phyloP scores from a whole-genome alignment of 2,113 vertebrate species.

The Arenaria interpres region DNA sequence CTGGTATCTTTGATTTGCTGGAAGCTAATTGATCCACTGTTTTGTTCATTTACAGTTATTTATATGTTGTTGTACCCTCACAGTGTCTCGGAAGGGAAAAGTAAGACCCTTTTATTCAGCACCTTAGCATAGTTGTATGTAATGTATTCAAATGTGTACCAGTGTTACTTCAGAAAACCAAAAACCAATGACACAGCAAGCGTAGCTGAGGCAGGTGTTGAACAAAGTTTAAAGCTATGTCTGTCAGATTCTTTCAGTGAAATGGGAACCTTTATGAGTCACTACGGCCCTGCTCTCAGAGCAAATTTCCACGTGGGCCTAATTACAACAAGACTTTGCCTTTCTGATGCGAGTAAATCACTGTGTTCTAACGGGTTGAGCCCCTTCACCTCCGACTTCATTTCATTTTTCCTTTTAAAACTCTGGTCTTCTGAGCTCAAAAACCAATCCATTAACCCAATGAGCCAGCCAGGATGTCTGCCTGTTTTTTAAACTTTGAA shows the following conservation, averaged over 20 bases:
- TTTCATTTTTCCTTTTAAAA: slow-evolving; percentile 10
- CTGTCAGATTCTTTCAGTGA: background rate
- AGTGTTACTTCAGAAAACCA: background rate
- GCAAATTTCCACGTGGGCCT: background rate
- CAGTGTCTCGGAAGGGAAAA: slow-evolving; percentile 42
- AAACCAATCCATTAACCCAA: background rate
- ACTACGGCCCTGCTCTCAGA: background rate
- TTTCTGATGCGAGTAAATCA: slow-evolving; percentile 3
- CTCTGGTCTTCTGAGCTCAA: background rate
- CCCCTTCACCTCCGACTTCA: background rate
- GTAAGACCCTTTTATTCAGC: slow-evolving; percentile 26
- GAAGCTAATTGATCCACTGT: slow-evolving; percentile 50
- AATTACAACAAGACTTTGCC: background rate
- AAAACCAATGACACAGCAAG: background rate
- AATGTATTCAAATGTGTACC: background rate
- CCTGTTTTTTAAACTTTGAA: slow-evolving; percentile 61
- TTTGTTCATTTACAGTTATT: slow-evolving; percentile 53
- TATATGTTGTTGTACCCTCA: background rate
- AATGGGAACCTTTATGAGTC: background rate
- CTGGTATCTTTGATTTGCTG: slow-evolving; percentile 19
- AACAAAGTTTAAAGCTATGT: background rate
- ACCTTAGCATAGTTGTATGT: background rate
- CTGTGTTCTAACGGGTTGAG: background rate
- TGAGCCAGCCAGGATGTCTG: background rate
- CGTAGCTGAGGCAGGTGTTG: background rate